phyloP scores from a whole-genome alignment of 2,797 vertebrate species.

The Vespertilio murinus region DNA sequence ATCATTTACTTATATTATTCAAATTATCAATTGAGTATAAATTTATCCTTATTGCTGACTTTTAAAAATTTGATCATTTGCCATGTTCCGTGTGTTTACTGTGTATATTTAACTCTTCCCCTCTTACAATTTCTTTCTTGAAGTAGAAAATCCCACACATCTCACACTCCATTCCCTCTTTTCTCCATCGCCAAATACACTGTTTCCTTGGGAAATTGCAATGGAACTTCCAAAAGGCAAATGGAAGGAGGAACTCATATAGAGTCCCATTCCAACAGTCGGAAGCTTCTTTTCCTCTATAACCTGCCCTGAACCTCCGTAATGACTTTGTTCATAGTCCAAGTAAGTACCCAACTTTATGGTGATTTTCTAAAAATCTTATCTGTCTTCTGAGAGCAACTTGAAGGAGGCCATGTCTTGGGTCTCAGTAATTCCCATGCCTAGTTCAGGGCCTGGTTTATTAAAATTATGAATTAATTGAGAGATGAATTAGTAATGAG shows the following conservation, averaged over 20 bases:
- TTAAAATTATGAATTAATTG: background rate
- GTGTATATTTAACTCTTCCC: background rate
- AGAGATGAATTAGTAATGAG: background rate
- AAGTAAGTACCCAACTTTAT: background rate
- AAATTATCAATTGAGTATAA: background rate
- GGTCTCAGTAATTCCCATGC: background rate
- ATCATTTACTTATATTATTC: background rate
- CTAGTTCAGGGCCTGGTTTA: background rate
- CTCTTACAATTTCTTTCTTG: background rate
- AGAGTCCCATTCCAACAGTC: background rate
- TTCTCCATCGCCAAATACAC: background rate
- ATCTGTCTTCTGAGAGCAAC: background rate
- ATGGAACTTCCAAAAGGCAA: background rate
- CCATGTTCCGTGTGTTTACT: background rate
- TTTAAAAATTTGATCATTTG: background rate
- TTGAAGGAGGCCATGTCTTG: background rate
- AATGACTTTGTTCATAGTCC: background rate
- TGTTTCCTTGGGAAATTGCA: background rate
- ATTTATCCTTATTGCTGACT: background rate
- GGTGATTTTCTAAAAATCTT: background rate
- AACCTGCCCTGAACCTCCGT: background rate
- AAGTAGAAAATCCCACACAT: background rate
- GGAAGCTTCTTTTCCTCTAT: background rate
- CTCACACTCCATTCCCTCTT: background rate
- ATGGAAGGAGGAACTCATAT: background rate